Base-by-base conservation (phyloP, 2,113 vertebrate genomes). In the Rhabdornis inornatus region DNA sequence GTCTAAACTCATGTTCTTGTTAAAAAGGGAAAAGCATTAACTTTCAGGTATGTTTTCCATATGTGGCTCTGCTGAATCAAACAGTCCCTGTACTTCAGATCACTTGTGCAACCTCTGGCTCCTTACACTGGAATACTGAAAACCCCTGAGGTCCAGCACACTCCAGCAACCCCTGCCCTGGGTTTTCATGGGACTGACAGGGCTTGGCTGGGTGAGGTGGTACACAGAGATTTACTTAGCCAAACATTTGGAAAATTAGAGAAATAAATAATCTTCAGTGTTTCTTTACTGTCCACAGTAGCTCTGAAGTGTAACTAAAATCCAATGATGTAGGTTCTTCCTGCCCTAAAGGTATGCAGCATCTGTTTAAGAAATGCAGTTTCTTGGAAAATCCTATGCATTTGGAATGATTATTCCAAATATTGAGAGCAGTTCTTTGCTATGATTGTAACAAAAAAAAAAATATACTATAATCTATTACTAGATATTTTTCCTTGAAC, bases 121-220 rank as follows among this genome's bases (percentile, higher is more conserved):
- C 64, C 40, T 76, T 35, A 19, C 7, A 11, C 28, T 37, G 44
- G 20, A 61, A 66, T 10, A 14, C 28, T 39, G 44, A 28, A 66
- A 70, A 40, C 1, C 23, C 9, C 7, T 0, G 1, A 44, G 23
- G 31, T 27, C 8, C 35, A 70, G n/a, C 30, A 60, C 10, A 21
- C 10, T 15, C 13, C 44, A 71, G 23, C 31, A 49, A 35, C 21
- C 45, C 27, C 15, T 23, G 49, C 15, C 70, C 22, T 37, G 23
- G 1, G 15, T 53, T 57, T 89, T 49, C 72, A 53, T 4, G 9
- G 13, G 10, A 35, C 17, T 22, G 19, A 65, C 56, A 44, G 14
- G 5, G 23, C 56, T 80, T 72, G 57, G 25, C 31, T 57, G 23
- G 16, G 8, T 49, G 31, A 83, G 31, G 17, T 2, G 2, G 19